Evolutionary conservation across 2,888 invertebrate genomes (phyloP).

Genomic region (Hecatera dysodea): DNA sequence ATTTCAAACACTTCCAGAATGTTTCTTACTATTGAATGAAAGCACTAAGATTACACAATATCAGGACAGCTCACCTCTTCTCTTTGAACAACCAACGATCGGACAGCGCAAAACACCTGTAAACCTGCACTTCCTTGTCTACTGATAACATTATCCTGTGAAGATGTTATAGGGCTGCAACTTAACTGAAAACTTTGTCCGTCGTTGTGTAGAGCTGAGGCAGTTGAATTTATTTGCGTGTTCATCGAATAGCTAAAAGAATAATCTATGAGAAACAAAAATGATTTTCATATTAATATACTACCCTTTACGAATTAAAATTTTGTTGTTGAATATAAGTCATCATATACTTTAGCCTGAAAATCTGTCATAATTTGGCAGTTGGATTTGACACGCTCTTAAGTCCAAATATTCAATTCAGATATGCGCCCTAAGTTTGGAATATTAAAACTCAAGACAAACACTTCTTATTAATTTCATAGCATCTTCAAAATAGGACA

Average conservation of each 20-base stretch:
- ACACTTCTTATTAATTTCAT: background rate
- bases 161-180: constrained; percentile 30
- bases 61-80: constrained; percentile 8
- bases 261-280: background rate
- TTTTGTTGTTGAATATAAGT: too few relatives aligned
- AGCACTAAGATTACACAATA: constrained; percentile 31
- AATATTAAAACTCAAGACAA: background rate
- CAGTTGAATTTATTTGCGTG: background rate
- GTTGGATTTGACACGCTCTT: too few relatives aligned
- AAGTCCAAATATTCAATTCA: too few relatives aligned
- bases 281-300: too few relatives aligned
- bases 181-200: too few relatives aligned
- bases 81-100: constrained; percentile 13
- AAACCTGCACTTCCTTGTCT: constrained; percentile 49
- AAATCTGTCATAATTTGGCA: background rate
- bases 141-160: constrained; percentile 46
- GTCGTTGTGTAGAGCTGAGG: background rate
- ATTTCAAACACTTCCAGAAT: background rate
- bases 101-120: constrained; percentile 38
- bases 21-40: background rate
- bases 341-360: background rate
- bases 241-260: background rate
- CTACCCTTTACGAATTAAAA: too few relatives aligned
- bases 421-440: background rate
- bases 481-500: constrained; percentile 36